phyloP scores from a whole-genome alignment of 2,888 invertebrate genomes.

The Limnephilus lunatus region DNA sequence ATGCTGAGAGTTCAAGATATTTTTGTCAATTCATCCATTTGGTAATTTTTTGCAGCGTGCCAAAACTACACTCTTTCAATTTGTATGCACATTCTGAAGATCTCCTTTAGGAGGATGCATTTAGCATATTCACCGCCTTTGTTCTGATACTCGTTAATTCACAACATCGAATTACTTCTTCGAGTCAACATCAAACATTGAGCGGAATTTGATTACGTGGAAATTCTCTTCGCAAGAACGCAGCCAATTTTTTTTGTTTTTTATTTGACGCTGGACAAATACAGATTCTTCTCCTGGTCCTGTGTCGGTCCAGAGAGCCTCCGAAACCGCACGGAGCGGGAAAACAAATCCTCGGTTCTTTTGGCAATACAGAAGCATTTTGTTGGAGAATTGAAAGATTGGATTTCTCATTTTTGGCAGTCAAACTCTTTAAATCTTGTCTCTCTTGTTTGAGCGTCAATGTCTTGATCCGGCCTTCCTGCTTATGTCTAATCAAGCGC shows the following conservation, averaged over 20 bases:
- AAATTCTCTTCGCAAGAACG: constrained; percentile 18
- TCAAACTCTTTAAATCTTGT: not conserved
- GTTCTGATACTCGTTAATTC: not conserved
- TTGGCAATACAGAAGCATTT: not conserved
- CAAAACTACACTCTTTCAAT: not conserved
- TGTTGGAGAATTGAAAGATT: not conserved
- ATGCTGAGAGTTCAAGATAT: not conserved
- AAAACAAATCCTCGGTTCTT: not conserved
- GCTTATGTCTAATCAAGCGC: constrained; percentile 5
- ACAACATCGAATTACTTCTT: not conserved
- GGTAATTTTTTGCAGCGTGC: not conserved
- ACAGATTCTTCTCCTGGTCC: not conserved
- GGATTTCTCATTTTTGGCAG: not conserved
- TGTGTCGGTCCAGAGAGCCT: constrained; percentile 23
- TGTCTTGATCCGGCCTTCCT: not conserved
- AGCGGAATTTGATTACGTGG: not conserved
- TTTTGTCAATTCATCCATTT: not conserved
- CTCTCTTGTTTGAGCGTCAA: not conserved
- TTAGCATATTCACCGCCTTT: not conserved
- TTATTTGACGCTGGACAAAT: not conserved
- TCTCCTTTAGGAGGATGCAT: not conserved
- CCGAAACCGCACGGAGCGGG: constrained; percentile 22
- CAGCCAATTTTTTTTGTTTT: constrained; percentile 20
- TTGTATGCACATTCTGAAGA: not conserved
- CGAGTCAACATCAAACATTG: not conserved